Percentiles rank a stretch among this genome's conserved stretches.
phyloP scores from a whole-genome alignment of 2,888 invertebrate species.

The Athetis lepigone region DNA sequence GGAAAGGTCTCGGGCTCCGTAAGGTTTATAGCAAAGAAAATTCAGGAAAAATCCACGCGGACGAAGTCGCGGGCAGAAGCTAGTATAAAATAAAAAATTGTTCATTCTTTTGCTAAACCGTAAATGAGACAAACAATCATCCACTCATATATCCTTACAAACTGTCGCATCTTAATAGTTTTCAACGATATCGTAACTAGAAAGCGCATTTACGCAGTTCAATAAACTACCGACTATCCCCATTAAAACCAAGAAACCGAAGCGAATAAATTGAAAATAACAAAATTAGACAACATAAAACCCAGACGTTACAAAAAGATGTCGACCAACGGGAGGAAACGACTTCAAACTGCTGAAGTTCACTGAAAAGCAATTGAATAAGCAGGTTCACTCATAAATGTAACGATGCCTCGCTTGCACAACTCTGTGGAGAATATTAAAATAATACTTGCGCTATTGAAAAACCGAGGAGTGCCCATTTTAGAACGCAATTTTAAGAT shows the following conservation, averaged over 20 bases:
- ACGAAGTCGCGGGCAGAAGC: no score
- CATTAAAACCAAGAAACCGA: not conserved
- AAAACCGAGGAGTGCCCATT: not conserved
- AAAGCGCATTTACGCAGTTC: no score
- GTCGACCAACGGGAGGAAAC: constrained; percentile 32
- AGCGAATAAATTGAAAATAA: not conserved
- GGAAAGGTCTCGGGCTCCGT: no score
- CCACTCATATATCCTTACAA: no score
- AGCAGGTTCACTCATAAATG: constrained; percentile 30
- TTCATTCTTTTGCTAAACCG: no score
- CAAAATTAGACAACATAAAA: not conserved
- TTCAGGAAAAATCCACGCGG: no score
- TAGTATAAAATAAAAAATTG: no score
- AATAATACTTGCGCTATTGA: constrained; percentile 10
- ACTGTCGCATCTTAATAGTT: no score
- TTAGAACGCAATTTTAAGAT: no score
- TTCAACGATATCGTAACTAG: no score
- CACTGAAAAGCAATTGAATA: constrained; percentile 49
- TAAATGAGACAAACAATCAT: no score
- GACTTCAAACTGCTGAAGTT: constrained; percentile 29
- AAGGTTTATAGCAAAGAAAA: no score
- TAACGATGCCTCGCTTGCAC: constrained; percentile 39
- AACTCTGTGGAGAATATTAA: constrained; percentile 17
- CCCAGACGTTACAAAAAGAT: constrained; percentile 20
- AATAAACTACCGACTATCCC: not conserved